Conservation (phyloP, 1,140 invertebrate species). For the Cryptotermes secundus region DNA sequence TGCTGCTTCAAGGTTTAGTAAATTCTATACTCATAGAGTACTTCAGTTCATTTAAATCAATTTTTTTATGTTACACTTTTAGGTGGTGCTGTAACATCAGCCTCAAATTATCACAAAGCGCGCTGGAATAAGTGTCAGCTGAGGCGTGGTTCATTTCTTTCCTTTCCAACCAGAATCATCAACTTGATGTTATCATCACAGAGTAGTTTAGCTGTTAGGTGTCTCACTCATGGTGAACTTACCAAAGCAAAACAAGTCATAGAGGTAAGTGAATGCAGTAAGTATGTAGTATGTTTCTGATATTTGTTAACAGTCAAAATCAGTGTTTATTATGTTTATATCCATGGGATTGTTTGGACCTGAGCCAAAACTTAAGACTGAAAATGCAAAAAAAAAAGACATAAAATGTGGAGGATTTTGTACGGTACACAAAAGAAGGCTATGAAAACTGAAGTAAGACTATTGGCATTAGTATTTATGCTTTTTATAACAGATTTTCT, state of each 20-base stretch:
- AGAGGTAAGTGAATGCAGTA: neutral
- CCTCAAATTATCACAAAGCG: conserved; percentile 4
- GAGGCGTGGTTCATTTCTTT: neutral
- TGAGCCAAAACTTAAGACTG: too few species aligned
- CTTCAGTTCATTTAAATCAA: too few species aligned
- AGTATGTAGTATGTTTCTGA: neutral
- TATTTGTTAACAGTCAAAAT: neutral
- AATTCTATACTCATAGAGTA: too few species aligned
- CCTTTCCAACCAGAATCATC: neutral
- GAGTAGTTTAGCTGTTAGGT: conserved; percentile 17
- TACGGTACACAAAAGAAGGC: too few species aligned
- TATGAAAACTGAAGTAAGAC: too few species aligned
- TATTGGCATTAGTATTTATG: too few species aligned
- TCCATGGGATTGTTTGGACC: too few species aligned
- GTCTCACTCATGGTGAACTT: conserved; percentile 24
- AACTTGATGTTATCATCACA: conserved; percentile 27
- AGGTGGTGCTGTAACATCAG: neutral
- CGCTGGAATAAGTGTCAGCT: neutral
- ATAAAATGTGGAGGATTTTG: too few species aligned
- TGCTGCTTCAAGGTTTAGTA: too few species aligned
- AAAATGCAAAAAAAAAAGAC: too few species aligned
- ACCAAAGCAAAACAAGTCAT: conserved; percentile 28
- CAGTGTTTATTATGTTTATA: too few species aligned
- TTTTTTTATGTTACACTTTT: neutral
- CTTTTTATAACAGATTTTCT: too few species aligned